A percentile compares a stretch with the other conserved stretches of the same genome.
Conservation (phyloP, 1,140 invertebrate species). For the Arion vulgaris region DNA sequence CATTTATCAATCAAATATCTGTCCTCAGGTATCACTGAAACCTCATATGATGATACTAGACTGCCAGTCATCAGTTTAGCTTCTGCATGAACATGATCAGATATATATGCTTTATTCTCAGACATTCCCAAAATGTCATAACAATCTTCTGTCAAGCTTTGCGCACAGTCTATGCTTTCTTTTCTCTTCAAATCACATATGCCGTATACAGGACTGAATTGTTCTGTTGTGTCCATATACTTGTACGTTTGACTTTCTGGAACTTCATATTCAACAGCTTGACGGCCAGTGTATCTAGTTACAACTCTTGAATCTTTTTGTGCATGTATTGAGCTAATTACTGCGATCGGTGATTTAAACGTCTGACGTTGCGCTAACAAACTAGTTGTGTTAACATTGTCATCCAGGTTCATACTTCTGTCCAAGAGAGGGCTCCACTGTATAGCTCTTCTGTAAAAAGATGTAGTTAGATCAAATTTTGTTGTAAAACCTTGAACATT, state of each 20-base stretch:
- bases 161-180: neutral
- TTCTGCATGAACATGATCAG: neutral
- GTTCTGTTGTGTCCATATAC: no score
- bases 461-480: neutral
- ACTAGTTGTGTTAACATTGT: neutral
- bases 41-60: neutral
- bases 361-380: no score
- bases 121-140: neutral
- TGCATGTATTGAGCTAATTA: no score
- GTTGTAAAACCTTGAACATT: conserved; percentile 1
- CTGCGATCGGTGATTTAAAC: no score
- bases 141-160: neutral
- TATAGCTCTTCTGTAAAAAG: neutral
- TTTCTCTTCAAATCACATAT: neutral
- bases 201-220: neutral
- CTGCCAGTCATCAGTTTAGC: neutral
- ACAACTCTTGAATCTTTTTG: no score
- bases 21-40: neutral
- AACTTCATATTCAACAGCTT: no score
- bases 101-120: neutral
- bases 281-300: no score
- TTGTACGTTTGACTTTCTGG: no score
- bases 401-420: neutral
- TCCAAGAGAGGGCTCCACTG: neutral
- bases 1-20: neutral